Base-by-base conservation (phyloP, 1,140 invertebrate genomes). In the Panonychus citri region DNA sequence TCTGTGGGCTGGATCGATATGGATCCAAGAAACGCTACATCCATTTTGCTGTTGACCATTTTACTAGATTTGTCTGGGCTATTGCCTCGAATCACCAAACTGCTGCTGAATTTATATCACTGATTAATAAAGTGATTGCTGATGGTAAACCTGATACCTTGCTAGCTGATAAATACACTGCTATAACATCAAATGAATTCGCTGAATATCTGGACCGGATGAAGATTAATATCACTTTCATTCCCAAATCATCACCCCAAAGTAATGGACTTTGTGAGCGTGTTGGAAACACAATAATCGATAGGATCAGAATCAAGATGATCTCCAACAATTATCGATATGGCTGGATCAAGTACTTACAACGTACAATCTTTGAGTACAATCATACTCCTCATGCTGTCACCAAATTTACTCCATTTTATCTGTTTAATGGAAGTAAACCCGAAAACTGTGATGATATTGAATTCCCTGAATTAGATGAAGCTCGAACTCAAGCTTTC, bases 11-110 rank as follows among this genome's bases (percentile, higher is more conserved):
- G n/a, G 30, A 1, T 3, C 34, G 42, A 1, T 21, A 24, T 15
- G 3, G n/a, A 3, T 58, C 57, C 1, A n/a, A 43, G 15, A 48
- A 57, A 28, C 1, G 25, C 3, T 46, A 57, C 21, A 7, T 58
- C 12, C 54, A 58, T 39, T 21, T 58, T 3, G 52, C 54, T 7
- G 46, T 58, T n/a, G 30, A 56, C 25, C 3, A 55, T 0, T 58
- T 58, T 42, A 43, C 57, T 1, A 34, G 57, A 24, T 55, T 21
- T 27, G 30, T 42, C 1, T 58, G 46, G 43, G 17, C 15, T 3
- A 24, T 49, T 3, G 13, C 54, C 1, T 55, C 57, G 2, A 58
- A 58, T 57, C 39, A 28, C 1, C 42, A 58, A 27, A 17, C 3
- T 1, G 39, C 54, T 5, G 34, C 26, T 15, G 53, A 58, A 28